Conservation (phyloP, 2,113 vertebrate genomes). For the Equus przewalskii region DNA sequence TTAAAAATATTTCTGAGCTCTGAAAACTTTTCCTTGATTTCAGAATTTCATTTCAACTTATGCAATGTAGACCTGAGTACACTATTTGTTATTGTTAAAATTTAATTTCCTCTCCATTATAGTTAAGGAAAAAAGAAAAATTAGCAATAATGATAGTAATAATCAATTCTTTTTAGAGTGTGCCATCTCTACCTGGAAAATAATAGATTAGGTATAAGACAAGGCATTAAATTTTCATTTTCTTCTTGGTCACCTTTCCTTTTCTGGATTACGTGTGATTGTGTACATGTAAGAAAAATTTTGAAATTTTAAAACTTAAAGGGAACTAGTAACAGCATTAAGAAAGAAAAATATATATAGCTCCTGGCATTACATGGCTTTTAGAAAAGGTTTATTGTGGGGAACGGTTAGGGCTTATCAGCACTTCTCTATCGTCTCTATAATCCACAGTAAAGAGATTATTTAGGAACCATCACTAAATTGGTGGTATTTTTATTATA, state of each 20-base stretch:
- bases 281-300: neutral
- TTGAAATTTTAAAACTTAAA: neutral
- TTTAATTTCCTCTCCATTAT: neutral
- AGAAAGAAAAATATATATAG: neutral
- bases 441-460: neutral
- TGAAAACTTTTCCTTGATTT: neutral
- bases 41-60: neutral
- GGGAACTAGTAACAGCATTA: neutral
- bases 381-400: neutral
- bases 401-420: accelerated
- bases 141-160: neutral
- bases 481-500: neutral
- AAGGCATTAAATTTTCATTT: neutral
- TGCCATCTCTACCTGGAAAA: neutral
- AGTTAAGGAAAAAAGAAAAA: neutral
- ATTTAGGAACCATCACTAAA: neutral
- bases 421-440: accelerated
- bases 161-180: neutral
- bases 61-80: neutral
- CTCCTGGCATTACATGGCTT: neutral
- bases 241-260: neutral
- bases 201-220: neutral
- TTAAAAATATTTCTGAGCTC: neutral
- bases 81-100: neutral
- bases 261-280: neutral